Percentiles rank a stretch among this genome's conserved stretches.
Conservation (phyloP, 2,888 invertebrate genomes). For the Eurytoma californica region DNA sequence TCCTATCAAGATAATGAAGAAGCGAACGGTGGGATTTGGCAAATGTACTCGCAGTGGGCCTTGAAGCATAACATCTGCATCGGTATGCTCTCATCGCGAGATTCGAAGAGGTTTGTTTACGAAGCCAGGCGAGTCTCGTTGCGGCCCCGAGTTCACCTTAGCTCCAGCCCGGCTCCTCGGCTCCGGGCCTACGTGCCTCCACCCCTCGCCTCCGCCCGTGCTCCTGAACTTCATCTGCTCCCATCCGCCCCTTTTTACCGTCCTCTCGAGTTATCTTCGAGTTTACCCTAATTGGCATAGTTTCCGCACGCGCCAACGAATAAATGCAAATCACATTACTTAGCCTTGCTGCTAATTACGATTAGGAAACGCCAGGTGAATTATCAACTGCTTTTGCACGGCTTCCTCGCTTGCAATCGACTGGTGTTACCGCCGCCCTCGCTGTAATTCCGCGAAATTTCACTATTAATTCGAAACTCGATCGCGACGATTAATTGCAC, state of each 20-base stretch:
- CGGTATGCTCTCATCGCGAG: not conserved
- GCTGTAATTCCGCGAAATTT: slow-evolving; percentile 43
- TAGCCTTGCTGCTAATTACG: slow-evolving; percentile 51
- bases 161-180: not conserved
- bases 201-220: not conserved
- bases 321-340: slow-evolving; percentile 55
- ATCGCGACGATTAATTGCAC: slow-evolving; percentile 42
- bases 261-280: slow-evolving; percentile 43
- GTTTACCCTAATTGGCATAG: slow-evolving; percentile 53
- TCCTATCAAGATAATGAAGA: slow-evolving; percentile 37
- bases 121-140: not conserved
- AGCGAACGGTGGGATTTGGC: slow-evolving; percentile 26
- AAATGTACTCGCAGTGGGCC: not conserved
- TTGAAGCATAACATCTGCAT: slow-evolving; percentile 2
- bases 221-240: slow-evolving; percentile 7
- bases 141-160: not conserved
- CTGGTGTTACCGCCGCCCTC: not conserved
- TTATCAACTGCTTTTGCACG: slow-evolving; percentile 50
- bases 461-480: slow-evolving; percentile 48
- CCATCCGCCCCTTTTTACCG: slow-evolving; percentile 25
- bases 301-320: slow-evolving; percentile 46
- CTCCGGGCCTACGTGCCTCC: not conserved
- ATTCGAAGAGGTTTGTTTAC: slow-evolving; percentile 26
- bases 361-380: slow-evolving; percentile 50
- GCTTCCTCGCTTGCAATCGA: slow-evolving; percentile 24